Evolutionary conservation across 2,888 invertebrate genomes (phyloP).

Genomic region (Nephrotoma guestfalica): DNA sequence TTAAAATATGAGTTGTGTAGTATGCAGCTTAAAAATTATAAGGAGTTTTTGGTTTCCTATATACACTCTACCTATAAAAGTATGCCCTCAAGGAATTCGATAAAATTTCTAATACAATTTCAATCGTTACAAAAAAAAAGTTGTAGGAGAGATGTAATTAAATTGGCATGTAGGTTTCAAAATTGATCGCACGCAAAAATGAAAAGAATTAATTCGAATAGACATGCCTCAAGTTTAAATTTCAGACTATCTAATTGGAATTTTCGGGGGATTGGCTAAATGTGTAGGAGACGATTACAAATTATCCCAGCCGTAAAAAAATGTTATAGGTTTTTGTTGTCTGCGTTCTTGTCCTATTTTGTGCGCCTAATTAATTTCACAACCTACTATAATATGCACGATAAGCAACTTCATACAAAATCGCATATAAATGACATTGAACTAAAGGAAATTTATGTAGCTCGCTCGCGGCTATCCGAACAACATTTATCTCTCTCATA

Average conservation of each 20-base stretch:
- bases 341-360: neutral
- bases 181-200: neutral
- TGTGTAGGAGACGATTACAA: neutral
- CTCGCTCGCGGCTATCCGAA: neutral
- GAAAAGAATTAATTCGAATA: neutral
- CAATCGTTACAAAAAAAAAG: neutral
- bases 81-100: neutral
- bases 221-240: neutral
- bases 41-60: neutral
- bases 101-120: neutral
- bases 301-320: neutral
- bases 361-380: neutral
- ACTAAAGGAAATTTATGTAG: neutral
- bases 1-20: neutral
- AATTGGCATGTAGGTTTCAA: neutral
- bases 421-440: neutral
- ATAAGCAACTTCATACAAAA: neutral
- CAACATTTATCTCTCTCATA: neutral
- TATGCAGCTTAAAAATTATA: neutral
- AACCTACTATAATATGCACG: neutral
- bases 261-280: neutral
- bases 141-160: neutral
- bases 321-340: neutral
- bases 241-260: neutral
- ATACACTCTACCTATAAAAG: no score